Conservation (phyloP, 2,888 invertebrate genomes). For the Lasioglossum marginatum region DNA sequence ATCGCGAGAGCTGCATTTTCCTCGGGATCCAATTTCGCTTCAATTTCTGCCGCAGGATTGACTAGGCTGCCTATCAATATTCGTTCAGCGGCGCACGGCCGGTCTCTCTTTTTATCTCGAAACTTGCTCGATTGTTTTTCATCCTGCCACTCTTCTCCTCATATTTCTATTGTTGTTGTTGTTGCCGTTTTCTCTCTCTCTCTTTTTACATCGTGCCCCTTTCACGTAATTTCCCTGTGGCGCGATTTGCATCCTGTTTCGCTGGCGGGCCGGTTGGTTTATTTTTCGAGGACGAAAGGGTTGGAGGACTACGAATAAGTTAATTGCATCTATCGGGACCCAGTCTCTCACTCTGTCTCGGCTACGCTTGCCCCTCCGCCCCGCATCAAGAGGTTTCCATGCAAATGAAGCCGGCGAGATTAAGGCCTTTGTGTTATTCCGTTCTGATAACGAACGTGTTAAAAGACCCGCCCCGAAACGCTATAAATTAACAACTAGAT, state of each 20-base stretch:
- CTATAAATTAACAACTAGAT: conserved; percentile 77
- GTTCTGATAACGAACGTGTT: conserved; percentile 68
- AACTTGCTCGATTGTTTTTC: conserved; percentile 52
- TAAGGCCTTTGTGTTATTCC: conserved; percentile 73
- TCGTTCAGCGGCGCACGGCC: background rate
- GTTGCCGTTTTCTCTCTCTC: background rate
- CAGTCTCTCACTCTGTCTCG: conserved; percentile 21
- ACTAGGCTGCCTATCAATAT: conserved; percentile 43
- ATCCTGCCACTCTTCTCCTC: background rate
- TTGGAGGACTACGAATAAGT: conserved; percentile 69
- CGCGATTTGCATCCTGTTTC: conserved; percentile 67
- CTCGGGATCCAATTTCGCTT: conserved; percentile 51
- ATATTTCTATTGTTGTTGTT: background rate
- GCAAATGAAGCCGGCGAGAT: conserved; percentile 71
- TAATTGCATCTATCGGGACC: conserved; percentile 73
- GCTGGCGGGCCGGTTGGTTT: conserved; percentile 48
- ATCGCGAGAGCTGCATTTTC: conserved; percentile 11
- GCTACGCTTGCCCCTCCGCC: background rate
- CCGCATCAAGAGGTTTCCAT: conserved; percentile 65
- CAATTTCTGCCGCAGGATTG: conserved; percentile 51
- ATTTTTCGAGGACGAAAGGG: conserved; percentile 60
- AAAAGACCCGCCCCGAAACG: conserved; percentile 66
- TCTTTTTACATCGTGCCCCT: background rate
- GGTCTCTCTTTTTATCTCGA: conserved; percentile 4
- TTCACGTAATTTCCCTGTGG: conserved; percentile 59